These are phyloP conservation scores for Alexandromys fortis DNA, from an alignment of 2,113 vertebrate species.

Conservation along the genomic window DNA sequence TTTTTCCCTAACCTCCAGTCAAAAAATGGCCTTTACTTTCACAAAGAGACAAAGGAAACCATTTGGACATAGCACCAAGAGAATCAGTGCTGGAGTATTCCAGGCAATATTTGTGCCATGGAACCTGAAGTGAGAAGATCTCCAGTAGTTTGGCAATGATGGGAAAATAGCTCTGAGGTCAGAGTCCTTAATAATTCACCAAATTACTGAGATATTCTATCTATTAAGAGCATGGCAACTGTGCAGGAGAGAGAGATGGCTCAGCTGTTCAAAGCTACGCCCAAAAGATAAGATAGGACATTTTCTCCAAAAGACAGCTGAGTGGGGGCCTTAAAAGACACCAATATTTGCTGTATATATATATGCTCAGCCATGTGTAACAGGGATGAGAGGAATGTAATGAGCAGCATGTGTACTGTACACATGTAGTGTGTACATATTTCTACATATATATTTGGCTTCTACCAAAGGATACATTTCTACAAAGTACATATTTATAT, in stretches of 20 bases:
- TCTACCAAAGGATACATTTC: conserved; percentile 7
- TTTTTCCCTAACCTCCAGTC: background rate
- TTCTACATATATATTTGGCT: background rate
- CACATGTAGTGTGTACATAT: background rate
- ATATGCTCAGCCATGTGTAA: background rate
- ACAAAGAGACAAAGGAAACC: background rate
- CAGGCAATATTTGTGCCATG: background rate
- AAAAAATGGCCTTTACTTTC: background rate
- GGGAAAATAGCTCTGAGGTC: background rate
- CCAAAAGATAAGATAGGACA: background rate
- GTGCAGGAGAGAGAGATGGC: background rate
- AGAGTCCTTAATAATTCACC: conserved; percentile 2
- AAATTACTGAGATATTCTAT: background rate
- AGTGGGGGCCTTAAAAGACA: background rate
- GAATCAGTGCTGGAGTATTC: background rate
- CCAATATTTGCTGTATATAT: background rate
- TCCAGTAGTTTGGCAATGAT: background rate
- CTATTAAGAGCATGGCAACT: background rate
- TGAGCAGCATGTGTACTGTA: background rate
- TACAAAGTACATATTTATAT: background rate
- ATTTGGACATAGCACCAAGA: background rate
- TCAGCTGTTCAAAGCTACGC: background rate
- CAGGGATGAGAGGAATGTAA: background rate
- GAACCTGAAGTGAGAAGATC: background rate
- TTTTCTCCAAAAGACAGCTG: background rate